These are phyloP conservation scores for Octonoba sinensis DNA, from an alignment of 2,888 invertebrate genomes.

Conservation along the genomic window DNA sequence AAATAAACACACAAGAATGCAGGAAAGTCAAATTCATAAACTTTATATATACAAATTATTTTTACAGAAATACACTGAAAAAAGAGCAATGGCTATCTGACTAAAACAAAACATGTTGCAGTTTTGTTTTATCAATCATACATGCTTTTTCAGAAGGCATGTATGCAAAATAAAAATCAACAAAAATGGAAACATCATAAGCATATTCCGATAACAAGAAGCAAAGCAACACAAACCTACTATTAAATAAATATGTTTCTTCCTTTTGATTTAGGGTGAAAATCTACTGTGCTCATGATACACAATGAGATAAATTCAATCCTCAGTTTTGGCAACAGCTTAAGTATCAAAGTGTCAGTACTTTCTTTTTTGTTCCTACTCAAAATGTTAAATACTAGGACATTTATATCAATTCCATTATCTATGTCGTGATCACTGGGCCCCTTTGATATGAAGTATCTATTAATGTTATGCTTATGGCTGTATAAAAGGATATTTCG, in stretches of 20 bases:
- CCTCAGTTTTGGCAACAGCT: too few species aligned
- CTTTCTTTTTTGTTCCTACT: too few species aligned
- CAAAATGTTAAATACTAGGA: too few species aligned
- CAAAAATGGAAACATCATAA: slow-evolving; percentile 8
- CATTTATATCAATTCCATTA: not conserved
- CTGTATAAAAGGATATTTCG: too few species aligned
- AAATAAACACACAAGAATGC: slow-evolving; percentile 12
- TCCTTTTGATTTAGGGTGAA: slow-evolving; percentile 6
- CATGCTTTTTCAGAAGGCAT: slow-evolving; percentile 16
- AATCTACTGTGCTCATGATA: slow-evolving; percentile 13
- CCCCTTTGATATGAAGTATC: slow-evolving; percentile 32
- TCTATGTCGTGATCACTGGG: slow-evolving; percentile 29
- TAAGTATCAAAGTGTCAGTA: too few species aligned
- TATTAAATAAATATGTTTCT: not conserved
- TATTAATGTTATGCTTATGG: too few species aligned
- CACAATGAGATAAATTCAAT: not conserved
- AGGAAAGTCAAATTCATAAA: slow-evolving; percentile 48
- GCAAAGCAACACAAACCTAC: slow-evolving; percentile 8
- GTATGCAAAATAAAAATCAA: slow-evolving; percentile 19
- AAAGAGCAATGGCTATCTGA: slow-evolving; percentile 36
- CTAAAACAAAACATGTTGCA: slow-evolving; percentile 30
- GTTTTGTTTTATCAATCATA: slow-evolving; percentile 8
- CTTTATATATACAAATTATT: slow-evolving; percentile 64
- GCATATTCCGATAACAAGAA: slow-evolving; percentile 7
- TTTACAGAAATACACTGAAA: slow-evolving; percentile 59